Evolutionary conservation across 2,888 invertebrate genomes (phyloP), one percentile per base, ranked within the genome.

Genomic region (Drosophila infuscata): DNA sequence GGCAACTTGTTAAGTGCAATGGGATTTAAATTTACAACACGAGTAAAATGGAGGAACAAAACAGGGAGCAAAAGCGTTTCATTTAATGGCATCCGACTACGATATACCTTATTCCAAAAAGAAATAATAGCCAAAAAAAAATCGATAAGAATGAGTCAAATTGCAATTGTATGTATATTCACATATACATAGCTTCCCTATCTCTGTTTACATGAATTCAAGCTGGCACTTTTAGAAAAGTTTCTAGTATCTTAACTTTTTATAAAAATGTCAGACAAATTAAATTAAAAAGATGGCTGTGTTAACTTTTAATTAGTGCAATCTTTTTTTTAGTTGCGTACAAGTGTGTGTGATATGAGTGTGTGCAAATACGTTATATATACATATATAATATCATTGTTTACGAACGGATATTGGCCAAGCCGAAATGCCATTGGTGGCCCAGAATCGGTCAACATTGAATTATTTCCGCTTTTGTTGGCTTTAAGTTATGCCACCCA

Each of bases 21-120:
- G 72, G 69, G 76, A 71, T 76, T 82, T 76, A 66, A 64, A 56
- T 81, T 66, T 32, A 57, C 54, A 66, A 53, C 62, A 59, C 58
- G 57, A 53, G 64, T 32, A 48, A 51, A 64, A 52, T 61, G 2
- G 7, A 54, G 20, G 20, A 20, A 32, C 30, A 35, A 35, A 48
- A 49, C 36, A 56, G 38, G 4, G 2, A 25, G 29, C 2, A 43
- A 11, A 12, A 15, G 33, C 2, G 4, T 38, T 20, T 20, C 30
- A 20, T n/a, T 33, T 43, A 17, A 11, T 1, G 15, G 15, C 11
- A 20, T 2, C n/a, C 38, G 12, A 51, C 41, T 58, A 1, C 5
- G 3, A 15, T n/a, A 41, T 46, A 35, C 66, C 12, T n/a, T 56
- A 5, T 54, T 49, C 9, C 29, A 17, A 17, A n/a, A 5, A n/a